phyloP scores from a whole-genome alignment of 2,888 invertebrate genomes.

The Kryphioiulus occultus region DNA sequence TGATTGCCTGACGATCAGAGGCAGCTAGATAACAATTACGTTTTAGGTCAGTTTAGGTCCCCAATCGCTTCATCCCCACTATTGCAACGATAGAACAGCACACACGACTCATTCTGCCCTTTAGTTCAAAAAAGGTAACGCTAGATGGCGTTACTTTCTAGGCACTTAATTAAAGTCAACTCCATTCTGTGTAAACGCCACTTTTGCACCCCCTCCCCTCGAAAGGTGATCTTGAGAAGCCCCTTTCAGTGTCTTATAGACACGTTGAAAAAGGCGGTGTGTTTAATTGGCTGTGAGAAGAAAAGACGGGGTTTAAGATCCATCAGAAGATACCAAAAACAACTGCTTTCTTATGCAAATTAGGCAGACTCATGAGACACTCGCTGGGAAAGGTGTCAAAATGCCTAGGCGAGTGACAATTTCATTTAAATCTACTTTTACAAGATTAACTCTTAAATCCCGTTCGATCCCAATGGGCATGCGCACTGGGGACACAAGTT shows the following conservation, averaged over 20 bases:
- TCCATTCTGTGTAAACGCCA: not conserved
- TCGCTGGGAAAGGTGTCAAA: constrained; percentile 23
- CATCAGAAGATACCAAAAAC: constrained; percentile 9
- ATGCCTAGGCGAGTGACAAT: not conserved
- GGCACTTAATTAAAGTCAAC: not conserved
- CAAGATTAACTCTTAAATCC: not conserved
- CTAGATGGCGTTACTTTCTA: too few relatives aligned
- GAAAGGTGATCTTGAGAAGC: not conserved
- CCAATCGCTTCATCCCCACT: too few relatives aligned
- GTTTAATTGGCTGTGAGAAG: constrained; percentile 1
- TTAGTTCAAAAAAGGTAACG: too few relatives aligned
- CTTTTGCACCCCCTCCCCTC: not conserved
- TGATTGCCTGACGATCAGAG: too few relatives aligned
- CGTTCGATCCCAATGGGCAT: constrained; percentile 14
- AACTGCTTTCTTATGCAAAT: constrained; percentile 23
- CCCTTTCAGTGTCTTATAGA: not conserved
- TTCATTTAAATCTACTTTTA: constrained; percentile 23
- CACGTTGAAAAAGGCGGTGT: not conserved
- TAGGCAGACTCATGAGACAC: not conserved
- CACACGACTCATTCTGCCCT: too few relatives aligned
- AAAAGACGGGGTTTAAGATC: not conserved
- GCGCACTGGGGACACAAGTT: not conserved
- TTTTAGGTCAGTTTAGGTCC: too few relatives aligned
- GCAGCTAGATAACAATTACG: too few relatives aligned
- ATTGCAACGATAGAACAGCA: too few relatives aligned